Evolutionary conservation across 2,888 invertebrate species (phyloP).

Genomic region (Rapana venosa): DNA sequence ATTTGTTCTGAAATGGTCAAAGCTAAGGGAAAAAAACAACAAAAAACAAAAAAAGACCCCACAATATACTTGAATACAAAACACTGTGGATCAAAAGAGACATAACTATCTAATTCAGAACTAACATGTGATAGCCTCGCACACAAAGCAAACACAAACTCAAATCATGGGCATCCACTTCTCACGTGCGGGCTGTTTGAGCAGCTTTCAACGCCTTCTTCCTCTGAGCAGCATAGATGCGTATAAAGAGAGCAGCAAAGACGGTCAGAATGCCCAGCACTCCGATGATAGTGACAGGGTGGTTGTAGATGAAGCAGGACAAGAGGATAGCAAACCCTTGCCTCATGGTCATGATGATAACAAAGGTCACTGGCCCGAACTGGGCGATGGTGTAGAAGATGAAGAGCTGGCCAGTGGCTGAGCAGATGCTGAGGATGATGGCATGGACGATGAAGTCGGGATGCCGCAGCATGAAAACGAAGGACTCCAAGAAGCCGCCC

Average conservation of each 20-base stretch:
- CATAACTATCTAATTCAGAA: too few species aligned
- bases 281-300: slow-evolving; percentile 88
- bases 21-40: too few species aligned
- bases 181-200: neutral
- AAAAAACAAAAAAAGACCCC: too few species aligned
- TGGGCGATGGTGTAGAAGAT: slow-evolving; percentile 96
- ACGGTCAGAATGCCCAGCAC: slow-evolving; percentile 90
- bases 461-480: slow-evolving; percentile 87
- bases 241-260: slow-evolving; percentile 89
- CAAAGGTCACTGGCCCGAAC: slow-evolving; percentile 97
- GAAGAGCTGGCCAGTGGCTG: slow-evolving; percentile 95
- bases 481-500: slow-evolving; percentile 86
- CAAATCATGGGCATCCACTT: neutral
- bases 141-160: neutral
- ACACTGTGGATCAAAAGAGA: too few species aligned
- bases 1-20: too few species aligned
- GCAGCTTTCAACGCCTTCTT: slow-evolving; percentile 58
- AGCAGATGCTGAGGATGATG: slow-evolving; percentile 90
- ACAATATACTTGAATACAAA: too few species aligned
- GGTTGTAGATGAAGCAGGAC: slow-evolving; percentile 95
- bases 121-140: too few species aligned
- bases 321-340: slow-evolving; percentile 95
- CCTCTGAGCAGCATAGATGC: slow-evolving; percentile 84
- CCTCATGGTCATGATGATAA: slow-evolving; percentile 97
- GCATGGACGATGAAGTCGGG: slow-evolving; percentile 89